Conservation (phyloP, 2,888 invertebrate genomes). For the Pasiphila rectangulata region DNA sequence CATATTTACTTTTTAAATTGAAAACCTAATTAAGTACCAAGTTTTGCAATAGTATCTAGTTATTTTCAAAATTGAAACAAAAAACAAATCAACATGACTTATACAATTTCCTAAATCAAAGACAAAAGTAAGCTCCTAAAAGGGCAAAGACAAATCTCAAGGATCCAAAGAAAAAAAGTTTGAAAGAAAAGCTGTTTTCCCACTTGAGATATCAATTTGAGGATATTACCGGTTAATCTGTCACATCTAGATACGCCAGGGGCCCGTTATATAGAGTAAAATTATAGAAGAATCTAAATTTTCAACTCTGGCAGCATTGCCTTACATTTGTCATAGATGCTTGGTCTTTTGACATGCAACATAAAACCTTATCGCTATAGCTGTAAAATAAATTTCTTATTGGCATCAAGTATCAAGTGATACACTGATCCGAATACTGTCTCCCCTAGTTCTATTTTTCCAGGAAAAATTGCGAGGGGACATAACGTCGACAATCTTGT, state of each 20-base stretch:
- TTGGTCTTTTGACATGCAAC: neutral
- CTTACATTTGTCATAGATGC: no score
- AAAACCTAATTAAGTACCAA: no score
- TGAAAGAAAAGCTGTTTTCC: conserved; percentile 44
- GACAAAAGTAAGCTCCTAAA: neutral
- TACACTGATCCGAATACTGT: conserved; percentile 39
- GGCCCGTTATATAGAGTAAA: conserved; percentile 41
- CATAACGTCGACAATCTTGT: conserved; percentile 62
- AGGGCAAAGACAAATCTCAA: conserved; percentile 11
- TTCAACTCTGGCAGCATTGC: no score
- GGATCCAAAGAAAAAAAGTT: conserved; percentile 63
- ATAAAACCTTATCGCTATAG: neutral
- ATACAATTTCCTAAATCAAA: neutral
- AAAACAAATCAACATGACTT: no score
- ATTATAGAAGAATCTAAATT: no score
- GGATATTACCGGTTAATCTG: conserved; percentile 78
- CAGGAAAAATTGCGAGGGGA: conserved; percentile 46
- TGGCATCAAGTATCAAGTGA: conserved; percentile 1
- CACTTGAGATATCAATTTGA: conserved; percentile 78
- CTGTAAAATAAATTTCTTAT: neutral
- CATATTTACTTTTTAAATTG: no score
- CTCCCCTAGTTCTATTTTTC: conserved; percentile 62
- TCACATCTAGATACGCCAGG: conserved; percentile 71
- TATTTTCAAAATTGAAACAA: neutral
- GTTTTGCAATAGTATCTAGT: no score